phyloP scores from a whole-genome alignment of 2,888 invertebrate genomes.

The Ophion costatus region DNA sequence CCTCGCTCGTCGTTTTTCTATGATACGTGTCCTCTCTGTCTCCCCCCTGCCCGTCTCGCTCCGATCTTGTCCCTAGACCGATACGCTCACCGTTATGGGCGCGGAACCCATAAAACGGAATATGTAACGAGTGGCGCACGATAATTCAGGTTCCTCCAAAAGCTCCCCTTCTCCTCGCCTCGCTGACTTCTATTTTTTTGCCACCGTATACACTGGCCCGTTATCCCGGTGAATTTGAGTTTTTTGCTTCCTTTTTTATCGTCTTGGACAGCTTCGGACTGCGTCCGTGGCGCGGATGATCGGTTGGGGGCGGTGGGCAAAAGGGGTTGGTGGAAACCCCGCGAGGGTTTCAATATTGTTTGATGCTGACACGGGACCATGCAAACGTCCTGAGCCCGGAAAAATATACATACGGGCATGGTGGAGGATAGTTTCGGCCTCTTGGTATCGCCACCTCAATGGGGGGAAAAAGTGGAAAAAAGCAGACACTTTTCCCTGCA shows the following conservation, averaged over 20 bases:
- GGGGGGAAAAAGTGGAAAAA: background rate
- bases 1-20: constrained; percentile 24
- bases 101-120: constrained; percentile 82
- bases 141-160: constrained; percentile 79
- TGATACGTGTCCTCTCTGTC: constrained; percentile 9
- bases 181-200: constrained; percentile 46
- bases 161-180: constrained; percentile 58
- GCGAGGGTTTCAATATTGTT: constrained; percentile 71
- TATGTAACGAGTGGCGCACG: constrained; percentile 80
- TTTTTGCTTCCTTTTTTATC: constrained; percentile 69
- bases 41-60: constrained; percentile 14
- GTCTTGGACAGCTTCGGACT: constrained; percentile 70
- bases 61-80: constrained; percentile 50
- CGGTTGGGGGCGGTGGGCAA: background rate
- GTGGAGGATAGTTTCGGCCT: constrained; percentile 20
- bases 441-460: constrained; percentile 24
- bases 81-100: constrained; percentile 77
- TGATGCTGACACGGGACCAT: constrained; percentile 67
- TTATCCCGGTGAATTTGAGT: constrained; percentile 39
- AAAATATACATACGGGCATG: constrained; percentile 30
- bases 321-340: constrained; percentile 11
- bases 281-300: constrained; percentile 27
- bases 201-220: constrained; percentile 23
- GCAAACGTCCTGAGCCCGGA: constrained; percentile 27
- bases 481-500: constrained; percentile 76